These are phyloP conservation scores for Platyscapa corneri DNA, from an alignment of 1,140 invertebrate species.

Conservation along the genomic window DNA sequence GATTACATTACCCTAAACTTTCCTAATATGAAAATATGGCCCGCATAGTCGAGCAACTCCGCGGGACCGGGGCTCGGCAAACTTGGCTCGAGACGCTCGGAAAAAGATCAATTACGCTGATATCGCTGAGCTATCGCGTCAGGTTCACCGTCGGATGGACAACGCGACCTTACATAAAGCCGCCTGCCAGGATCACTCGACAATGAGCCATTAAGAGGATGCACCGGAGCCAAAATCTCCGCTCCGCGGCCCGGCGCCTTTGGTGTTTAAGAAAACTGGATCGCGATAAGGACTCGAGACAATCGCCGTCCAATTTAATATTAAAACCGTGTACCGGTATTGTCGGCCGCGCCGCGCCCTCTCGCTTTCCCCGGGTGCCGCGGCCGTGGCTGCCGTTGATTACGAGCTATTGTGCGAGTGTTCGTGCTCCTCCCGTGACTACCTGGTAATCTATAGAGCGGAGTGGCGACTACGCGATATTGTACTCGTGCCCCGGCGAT, in stretches of 20 bases:
- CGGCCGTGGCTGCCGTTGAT: constrained; percentile 60
- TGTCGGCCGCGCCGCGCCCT: neutral
- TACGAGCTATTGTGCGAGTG: constrained; percentile 55
- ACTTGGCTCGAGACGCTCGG: neutral
- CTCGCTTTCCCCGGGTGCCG: neutral
- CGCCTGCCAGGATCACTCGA: neutral
- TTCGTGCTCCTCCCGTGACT: constrained; percentile 27
- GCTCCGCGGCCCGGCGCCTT: neutral
- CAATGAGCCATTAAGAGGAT: neutral
- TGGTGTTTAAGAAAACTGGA: constrained; percentile 40
- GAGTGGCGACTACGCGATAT: constrained; percentile 47
- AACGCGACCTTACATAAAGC: neutral
- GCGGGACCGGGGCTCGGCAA: neutral
- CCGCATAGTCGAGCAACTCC: neutral
- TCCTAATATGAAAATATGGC: neutral
- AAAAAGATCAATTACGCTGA: constrained; percentile 44
- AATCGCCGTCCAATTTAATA: constrained; percentile 61
- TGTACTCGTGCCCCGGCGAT: neutral
- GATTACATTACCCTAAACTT: neutral
- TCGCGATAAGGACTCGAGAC: constrained; percentile 66
- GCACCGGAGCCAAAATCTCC: neutral
- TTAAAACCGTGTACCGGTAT: neutral
- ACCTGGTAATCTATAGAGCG: constrained; percentile 68
- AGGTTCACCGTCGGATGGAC: constrained; percentile 10
- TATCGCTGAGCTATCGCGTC: constrained; percentile 41